Conservation (phyloP, 2,888 invertebrate species). For the Erpobdella octoculata region DNA sequence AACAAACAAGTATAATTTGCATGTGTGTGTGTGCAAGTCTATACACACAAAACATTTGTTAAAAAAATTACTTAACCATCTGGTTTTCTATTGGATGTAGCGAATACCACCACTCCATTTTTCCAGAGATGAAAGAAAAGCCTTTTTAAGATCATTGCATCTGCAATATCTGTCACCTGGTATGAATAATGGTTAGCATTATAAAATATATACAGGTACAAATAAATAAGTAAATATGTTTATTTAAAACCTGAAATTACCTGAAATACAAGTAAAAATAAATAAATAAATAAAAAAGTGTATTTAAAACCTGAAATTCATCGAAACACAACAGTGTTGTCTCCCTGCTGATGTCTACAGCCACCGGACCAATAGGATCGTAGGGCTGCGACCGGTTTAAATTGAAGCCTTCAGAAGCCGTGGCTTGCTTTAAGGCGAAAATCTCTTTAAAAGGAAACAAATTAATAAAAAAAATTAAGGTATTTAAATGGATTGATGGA, state of each 20-base stretch:
- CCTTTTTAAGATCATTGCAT: constrained; percentile 95
- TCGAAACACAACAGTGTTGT: constrained; percentile 93
- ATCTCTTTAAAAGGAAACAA: no score
- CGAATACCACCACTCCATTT: constrained; percentile 81
- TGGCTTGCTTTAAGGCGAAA: constrained; percentile 63
- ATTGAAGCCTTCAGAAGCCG: constrained; percentile 43
- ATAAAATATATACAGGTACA: background rate
- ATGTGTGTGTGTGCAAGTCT: background rate
- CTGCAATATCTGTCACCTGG: constrained; percentile 91
- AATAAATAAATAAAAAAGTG: background rate
- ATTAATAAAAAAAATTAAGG: no score
- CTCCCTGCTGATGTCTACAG: constrained; percentile 72
- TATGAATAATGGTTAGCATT: background rate
- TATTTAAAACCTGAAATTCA: constrained; percentile 79
- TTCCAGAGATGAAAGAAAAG: constrained; percentile 87
- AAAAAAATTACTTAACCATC: constrained; percentile 58
- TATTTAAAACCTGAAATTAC: background rate
- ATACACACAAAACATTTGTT: background rate
- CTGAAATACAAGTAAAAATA: background rate
- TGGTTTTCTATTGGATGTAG: constrained; percentile 90
- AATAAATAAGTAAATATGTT: background rate
- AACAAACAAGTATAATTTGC: no score
- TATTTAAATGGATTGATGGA: no score
- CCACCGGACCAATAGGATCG: constrained; percentile 91
- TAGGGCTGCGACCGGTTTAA: constrained; percentile 64